Conservation (phyloP, 2,888 invertebrate genomes). For the Melipona bicolor region DNA sequence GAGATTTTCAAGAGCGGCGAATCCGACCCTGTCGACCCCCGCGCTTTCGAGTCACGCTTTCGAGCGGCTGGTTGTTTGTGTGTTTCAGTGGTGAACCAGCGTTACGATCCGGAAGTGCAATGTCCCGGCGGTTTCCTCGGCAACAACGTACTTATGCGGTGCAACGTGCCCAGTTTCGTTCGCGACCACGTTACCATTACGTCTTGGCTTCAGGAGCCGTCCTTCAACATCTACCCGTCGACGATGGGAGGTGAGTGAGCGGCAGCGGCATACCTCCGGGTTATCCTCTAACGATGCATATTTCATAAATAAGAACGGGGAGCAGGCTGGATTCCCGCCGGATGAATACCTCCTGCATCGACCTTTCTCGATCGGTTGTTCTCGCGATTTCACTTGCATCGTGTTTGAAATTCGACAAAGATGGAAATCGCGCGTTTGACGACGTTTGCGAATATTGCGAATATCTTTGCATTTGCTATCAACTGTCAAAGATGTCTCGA, state of each 20-base stretch:
- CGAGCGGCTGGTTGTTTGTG: constrained; percentile 55
- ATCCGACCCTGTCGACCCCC: constrained; percentile 29
- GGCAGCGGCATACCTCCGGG: constrained; percentile 16
- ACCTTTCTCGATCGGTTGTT: neutral
- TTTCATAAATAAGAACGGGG: constrained; percentile 36
- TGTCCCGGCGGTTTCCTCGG: constrained; percentile 86
- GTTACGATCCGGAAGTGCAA: constrained; percentile 86
- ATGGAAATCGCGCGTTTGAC: constrained; percentile 18
- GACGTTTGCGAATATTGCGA: too few relatives aligned
- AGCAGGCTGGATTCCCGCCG: neutral
- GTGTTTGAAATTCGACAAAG: neutral
- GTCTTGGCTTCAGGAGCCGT: constrained; percentile 86
- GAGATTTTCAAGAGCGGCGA: constrained; percentile 23
- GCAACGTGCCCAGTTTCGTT: constrained; percentile 86
- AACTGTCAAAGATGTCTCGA: neutral
- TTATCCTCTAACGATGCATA: constrained; percentile 64
- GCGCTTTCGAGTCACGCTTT: constrained; percentile 33
- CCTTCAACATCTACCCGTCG: constrained; percentile 86
- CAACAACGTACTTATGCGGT: constrained; percentile 86
- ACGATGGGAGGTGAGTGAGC: constrained; percentile 85
- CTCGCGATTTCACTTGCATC: neutral
- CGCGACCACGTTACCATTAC: constrained; percentile 86
- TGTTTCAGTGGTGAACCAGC: constrained; percentile 85
- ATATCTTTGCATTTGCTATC: too few relatives aligned
- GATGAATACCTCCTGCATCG: neutral